phyloP scores from a whole-genome alignment of 2,113 vertebrate species.

The Larimichthys polyactis region DNA sequence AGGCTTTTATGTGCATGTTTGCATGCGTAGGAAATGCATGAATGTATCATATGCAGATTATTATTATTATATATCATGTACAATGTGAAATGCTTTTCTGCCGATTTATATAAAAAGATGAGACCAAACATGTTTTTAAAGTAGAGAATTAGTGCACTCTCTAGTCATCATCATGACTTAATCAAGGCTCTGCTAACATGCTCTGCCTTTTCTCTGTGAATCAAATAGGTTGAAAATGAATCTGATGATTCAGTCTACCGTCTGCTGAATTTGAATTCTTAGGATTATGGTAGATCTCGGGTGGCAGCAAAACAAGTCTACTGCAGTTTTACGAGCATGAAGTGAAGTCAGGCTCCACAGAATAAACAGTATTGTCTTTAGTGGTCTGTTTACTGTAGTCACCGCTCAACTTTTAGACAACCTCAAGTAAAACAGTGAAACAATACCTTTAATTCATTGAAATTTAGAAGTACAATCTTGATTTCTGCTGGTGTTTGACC shows the following conservation, averaged over 20 bases:
- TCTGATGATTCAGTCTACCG: background rate
- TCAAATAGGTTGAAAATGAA: background rate
- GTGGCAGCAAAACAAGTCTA: no score
- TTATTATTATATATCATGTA: background rate
- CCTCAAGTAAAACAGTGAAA: background rate
- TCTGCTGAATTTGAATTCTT: background rate
- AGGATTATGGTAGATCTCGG: background rate
- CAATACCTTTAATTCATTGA: background rate
- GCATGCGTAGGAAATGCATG: conserved; percentile 23
- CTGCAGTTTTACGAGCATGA: no score
- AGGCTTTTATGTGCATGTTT: conserved; percentile 5
- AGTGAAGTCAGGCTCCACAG: background rate
- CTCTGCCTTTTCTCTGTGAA: background rate
- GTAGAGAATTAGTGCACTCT: background rate
- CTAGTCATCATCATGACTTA: background rate
- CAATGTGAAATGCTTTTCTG: conserved; percentile 15
- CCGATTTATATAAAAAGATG: background rate
- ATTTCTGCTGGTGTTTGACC: background rate
- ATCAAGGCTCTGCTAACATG: conserved; percentile 12
- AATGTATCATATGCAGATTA: background rate
- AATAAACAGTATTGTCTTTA: background rate
- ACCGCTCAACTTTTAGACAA: background rate
- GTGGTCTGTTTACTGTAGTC: background rate
- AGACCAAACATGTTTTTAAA: conserved; percentile 27
- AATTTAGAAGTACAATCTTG: background rate